phyloP scores from a whole-genome alignment of 2,888 invertebrate genomes.

The Phaedon cochleariae region DNA sequence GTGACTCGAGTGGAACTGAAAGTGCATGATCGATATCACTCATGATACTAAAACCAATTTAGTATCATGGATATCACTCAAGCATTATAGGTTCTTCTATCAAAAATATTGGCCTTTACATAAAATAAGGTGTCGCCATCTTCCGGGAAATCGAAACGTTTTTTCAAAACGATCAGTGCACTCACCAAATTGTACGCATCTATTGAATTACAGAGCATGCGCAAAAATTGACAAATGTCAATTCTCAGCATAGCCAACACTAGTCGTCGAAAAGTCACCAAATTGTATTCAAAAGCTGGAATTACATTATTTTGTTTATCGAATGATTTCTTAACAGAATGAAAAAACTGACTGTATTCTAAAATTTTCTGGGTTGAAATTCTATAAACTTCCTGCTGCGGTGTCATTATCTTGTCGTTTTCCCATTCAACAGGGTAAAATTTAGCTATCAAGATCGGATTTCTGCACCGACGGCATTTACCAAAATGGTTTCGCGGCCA shows the following conservation, averaged over 20 bases:
- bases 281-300: slow-evolving; percentile 42
- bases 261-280: slow-evolving; percentile 31
- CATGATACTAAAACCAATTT: too few species aligned
- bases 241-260: slow-evolving; percentile 34
- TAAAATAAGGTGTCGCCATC: background rate
- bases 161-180: too few species aligned
- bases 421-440: slow-evolving; percentile 23
- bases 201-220: too few species aligned
- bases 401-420: background rate
- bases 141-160: background rate
- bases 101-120: too few species aligned
- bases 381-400: slow-evolving; percentile 14
- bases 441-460: slow-evolving; percentile 37
- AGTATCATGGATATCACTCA: too few species aligned
- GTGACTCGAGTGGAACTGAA: too few species aligned
- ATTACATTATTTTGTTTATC: slow-evolving; percentile 23
- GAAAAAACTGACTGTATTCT: background rate
- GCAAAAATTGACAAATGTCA: slow-evolving; percentile 27
- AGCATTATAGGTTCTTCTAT: too few species aligned
- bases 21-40: too few species aligned
- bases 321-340: slow-evolving; percentile 8
- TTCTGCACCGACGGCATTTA: slow-evolving; percentile 57
- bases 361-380: background rate
- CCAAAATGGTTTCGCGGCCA: slow-evolving; percentile 64
- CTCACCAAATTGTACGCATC: background rate